Evolutionary conservation across 1,140 invertebrate genomes (phyloP).

Genomic region (Arctopsyche grandis): DNA sequence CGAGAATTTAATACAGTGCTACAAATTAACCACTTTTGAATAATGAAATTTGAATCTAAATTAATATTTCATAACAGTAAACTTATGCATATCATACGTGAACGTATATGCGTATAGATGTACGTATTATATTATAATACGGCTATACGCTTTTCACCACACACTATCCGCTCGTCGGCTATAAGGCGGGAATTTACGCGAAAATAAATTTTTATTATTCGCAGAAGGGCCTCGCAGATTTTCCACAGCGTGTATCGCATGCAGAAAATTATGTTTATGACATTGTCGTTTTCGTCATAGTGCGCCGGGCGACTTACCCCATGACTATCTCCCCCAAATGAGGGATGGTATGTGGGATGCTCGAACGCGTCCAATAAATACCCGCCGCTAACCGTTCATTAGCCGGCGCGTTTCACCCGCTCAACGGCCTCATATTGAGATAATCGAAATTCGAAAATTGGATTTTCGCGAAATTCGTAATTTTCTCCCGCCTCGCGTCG

Average conservation of each 20-base stretch:
- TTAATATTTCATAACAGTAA: too few relatives aligned
- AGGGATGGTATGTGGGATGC: background rate
- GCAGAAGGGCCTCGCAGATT: background rate
- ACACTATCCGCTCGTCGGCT: background rate
- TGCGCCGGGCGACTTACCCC: background rate
- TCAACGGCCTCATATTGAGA: too few relatives aligned
- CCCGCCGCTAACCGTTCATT: background rate
- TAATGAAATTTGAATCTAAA: too few relatives aligned
- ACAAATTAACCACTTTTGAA: too few relatives aligned
- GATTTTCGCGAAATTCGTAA: background rate
- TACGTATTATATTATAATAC: background rate
- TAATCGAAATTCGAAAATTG: background rate
- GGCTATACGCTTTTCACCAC: background rate
- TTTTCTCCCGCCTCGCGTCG: background rate
- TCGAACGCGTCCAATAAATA: background rate
- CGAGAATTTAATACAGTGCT: too few relatives aligned
- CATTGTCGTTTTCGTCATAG: background rate
- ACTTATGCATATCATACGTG: too few relatives aligned
- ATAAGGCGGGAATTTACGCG: background rate
- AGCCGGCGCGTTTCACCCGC: background rate
- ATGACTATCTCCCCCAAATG: background rate
- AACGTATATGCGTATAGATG: background rate
- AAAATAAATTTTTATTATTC: slow-evolving; percentile 5
- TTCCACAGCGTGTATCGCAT: background rate
- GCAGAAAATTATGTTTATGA: slow-evolving; percentile 4